Conservation (phyloP, 2,113 vertebrate species). For the Entomyzon cyanotis region DNA sequence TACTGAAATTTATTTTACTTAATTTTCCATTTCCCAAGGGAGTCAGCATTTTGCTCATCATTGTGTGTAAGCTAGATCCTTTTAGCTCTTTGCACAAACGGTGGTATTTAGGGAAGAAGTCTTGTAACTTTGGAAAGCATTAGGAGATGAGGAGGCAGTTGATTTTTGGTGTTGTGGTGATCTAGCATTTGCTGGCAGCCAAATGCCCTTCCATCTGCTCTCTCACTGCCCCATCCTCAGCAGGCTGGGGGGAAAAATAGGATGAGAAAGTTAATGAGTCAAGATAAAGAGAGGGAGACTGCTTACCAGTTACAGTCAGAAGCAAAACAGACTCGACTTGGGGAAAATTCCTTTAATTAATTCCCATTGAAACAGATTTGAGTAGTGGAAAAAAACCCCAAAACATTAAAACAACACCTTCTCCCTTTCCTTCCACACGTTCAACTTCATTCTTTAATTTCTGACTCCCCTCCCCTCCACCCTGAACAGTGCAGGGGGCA, state of each 20-base stretch:
- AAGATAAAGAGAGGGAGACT: not conserved
- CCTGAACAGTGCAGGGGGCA: fast-evolving
- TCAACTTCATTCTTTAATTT: not conserved
- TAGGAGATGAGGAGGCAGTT: not conserved
- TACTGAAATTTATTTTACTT: not conserved
- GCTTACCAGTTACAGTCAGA: not conserved
- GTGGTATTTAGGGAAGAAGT: not conserved
- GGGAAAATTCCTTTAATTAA: not conserved
- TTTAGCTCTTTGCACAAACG: not conserved
- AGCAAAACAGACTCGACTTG: not conserved
- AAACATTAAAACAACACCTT: not conserved
- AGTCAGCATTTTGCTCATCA: not conserved
- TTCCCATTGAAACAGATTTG: not conserved
- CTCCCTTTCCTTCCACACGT: not conserved
- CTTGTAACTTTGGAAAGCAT: not conserved
- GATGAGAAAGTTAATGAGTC: not conserved
- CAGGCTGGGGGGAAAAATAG: not conserved
- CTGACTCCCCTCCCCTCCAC: not conserved
- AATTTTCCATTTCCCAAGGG: not conserved
- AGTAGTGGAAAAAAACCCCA: not conserved
- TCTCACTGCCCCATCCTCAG: not conserved
- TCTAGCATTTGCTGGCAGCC: not conserved
- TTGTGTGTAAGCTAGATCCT: not conserved
- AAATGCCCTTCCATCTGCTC: not conserved
- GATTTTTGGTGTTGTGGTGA: not conserved